phyloP scores from a whole-genome alignment of 2,888 invertebrate genomes.

The Parnassius smintheus region DNA sequence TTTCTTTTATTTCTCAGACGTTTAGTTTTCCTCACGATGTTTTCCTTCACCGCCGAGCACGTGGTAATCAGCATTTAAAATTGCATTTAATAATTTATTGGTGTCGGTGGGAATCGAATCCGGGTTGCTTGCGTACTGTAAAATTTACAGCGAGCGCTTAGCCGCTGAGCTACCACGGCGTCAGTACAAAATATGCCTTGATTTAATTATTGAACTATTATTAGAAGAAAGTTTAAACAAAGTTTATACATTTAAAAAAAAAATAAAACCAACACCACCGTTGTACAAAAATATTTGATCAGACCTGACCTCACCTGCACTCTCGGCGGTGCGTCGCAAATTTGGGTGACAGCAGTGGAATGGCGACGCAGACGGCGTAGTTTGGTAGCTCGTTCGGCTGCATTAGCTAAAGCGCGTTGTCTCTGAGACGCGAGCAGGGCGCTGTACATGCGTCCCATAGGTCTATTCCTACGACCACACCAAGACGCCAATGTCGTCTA shows the following conservation, averaged over 20 bases:
- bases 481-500: slow-evolving; percentile 70
- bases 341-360: slow-evolving; percentile 67
- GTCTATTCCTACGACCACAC: slow-evolving; percentile 54
- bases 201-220: too few relatives aligned
- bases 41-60: too few relatives aligned
- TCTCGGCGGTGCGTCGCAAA: slow-evolving; percentile 66
- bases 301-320: slow-evolving; percentile 76
- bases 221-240: too few relatives aligned
- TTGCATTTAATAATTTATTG: too few relatives aligned
- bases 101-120: too few relatives aligned
- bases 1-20: too few relatives aligned
- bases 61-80: too few relatives aligned
- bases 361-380: slow-evolving; percentile 57
- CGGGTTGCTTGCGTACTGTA: too few relatives aligned
- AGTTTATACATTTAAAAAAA: not conserved
- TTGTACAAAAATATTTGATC: slow-evolving; percentile 26
- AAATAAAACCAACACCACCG: slow-evolving; percentile 17
- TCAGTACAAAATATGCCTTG: too few relatives aligned
- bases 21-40: too few relatives aligned
- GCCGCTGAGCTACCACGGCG: too few relatives aligned
- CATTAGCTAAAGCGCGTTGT: slow-evolving; percentile 41
- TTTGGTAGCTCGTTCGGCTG: slow-evolving; percentile 36
- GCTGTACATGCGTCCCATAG: slow-evolving; percentile 48
- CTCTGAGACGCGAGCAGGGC: slow-evolving; percentile 54
- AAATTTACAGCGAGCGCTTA: too few relatives aligned